phyloP scores from a whole-genome alignment of 1,140 invertebrate genomes.

The Cheumatopsyche charites region DNA sequence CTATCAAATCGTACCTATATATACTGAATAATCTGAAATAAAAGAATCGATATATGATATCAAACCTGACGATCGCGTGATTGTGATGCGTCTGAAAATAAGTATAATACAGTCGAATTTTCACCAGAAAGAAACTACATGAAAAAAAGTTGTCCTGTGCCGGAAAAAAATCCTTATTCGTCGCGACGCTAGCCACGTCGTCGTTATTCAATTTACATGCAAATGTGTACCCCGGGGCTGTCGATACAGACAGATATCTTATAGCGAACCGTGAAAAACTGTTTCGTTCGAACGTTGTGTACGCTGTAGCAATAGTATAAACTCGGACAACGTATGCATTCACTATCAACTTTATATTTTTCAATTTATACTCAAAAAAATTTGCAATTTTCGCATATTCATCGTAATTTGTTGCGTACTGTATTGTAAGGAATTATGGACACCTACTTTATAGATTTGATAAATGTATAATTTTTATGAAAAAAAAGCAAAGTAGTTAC shows the following conservation, averaged over 20 bases:
- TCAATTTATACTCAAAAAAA: too few species aligned
- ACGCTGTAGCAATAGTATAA: too few species aligned
- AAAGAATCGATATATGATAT: neutral
- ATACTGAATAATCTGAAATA: neutral
- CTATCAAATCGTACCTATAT: neutral
- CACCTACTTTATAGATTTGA: too few species aligned
- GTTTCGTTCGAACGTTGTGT: constrained; percentile 11
- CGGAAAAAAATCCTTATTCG: constrained; percentile 4
- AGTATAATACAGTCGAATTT: neutral
- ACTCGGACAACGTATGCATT: too few species aligned
- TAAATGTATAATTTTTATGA: too few species aligned
- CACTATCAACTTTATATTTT: too few species aligned
- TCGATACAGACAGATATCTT: constrained; percentile 42
- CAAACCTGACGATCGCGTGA: neutral
- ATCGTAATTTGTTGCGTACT: too few species aligned
- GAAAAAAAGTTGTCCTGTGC: constrained; percentile 19
- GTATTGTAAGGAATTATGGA: too few species aligned
- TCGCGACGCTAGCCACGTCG: constrained; percentile 49
- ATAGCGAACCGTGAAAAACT: constrained; percentile 20
- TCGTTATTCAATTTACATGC: constrained; percentile 64
- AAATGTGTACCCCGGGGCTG: constrained; percentile 53
- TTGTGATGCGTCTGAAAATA: neutral
- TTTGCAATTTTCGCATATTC: too few species aligned
- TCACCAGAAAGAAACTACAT: constrained; percentile 2
- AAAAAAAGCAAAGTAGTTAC: too few species aligned